These are phyloP conservation scores for Apostichopus californicus DNA, from an alignment of 35 echinoderm and acorn worm species.

Conservation along the genomic window DNA sequence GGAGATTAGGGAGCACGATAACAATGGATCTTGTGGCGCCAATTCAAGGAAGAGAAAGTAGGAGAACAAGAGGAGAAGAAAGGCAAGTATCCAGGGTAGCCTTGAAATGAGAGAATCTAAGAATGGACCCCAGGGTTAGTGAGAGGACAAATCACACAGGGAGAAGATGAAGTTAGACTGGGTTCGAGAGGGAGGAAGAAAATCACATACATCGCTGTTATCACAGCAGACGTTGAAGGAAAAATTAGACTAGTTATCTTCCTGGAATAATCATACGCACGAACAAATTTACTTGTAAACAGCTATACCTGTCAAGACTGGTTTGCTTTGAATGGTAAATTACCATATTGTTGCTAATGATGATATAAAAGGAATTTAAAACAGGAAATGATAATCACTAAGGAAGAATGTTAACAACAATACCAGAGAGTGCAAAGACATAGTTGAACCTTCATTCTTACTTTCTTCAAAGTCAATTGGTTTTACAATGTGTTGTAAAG, in stretches of 20 bases:
- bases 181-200: not conserved
- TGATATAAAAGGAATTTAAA: too few relatives aligned
- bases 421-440: too few relatives aligned
- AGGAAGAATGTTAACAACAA: too few relatives aligned
- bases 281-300: not conserved
- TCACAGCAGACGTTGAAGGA: not conserved
- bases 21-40: not conserved
- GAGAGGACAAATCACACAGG: not conserved
- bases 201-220: not conserved
- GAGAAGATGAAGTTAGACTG: not conserved
- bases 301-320: too few relatives aligned
- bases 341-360: too few relatives aligned
- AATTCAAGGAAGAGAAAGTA: not conserved
- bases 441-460: too few relatives aligned
- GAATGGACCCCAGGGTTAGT: not conserved
- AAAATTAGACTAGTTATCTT: not conserved
- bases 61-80: not conserved
- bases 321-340: too few relatives aligned
- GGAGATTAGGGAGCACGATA: not conserved
- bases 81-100: not conserved
- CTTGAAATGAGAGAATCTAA: conserved; percentile 1
- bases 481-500: too few relatives aligned
- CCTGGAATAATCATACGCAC: not conserved
- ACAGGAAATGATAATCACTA: too few relatives aligned
- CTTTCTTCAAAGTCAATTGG: too few relatives aligned